Base-by-base conservation (phyloP, 2,888 invertebrate species). In the Microctonus aethiopoides region DNA sequence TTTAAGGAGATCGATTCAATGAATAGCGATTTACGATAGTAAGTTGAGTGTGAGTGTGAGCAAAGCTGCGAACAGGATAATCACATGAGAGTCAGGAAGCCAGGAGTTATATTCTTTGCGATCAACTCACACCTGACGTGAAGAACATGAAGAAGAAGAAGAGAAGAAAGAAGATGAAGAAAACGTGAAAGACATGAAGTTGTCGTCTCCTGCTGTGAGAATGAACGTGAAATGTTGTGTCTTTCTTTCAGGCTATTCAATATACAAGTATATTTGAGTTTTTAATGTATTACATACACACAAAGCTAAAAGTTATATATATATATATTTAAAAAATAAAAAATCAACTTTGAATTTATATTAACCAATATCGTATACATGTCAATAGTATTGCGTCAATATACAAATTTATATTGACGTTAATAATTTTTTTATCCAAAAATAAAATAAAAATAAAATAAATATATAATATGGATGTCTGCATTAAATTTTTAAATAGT, bases 151-250 rank as follows among this genome's bases (percentile, higher is more conserved):
- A 46, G 51, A 52, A 7, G 11, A 54, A 26, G n/a, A 54, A n/a
- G 6, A 24, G 26, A 54, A 54, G 54, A 54, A 57, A 5, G 16
- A 34, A 32, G 9, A 16, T 2, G 16, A 2, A 72, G 74, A 69
- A 72, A 68, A 74, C 77, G 80, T 76, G 77, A 80, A 79, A 80
- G 77, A 77, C 76, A 76, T 0, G 51, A 7, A 22, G n/a, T n/a
- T n/a, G n/a, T n/a, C n/a, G n/a, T n/a, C n/a, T n/a, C n/a, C n/a
- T n/a, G n/a, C n/a, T n/a, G n/a, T n/a, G n/a, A n/a, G n/a, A n/a
- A 78, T 68, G 76, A 36, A 24, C 56, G 56, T 36, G 24, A 63
- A 54, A 62, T 41, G 62, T 41, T 62, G 62, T 34, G 52, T 63
- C 63, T 63, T 52, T 51, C 52, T 52, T 46, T 63, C 51, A 52